phyloP scores from a whole-genome alignment of 1,140 invertebrate species.

The Melitaea cinxia region DNA sequence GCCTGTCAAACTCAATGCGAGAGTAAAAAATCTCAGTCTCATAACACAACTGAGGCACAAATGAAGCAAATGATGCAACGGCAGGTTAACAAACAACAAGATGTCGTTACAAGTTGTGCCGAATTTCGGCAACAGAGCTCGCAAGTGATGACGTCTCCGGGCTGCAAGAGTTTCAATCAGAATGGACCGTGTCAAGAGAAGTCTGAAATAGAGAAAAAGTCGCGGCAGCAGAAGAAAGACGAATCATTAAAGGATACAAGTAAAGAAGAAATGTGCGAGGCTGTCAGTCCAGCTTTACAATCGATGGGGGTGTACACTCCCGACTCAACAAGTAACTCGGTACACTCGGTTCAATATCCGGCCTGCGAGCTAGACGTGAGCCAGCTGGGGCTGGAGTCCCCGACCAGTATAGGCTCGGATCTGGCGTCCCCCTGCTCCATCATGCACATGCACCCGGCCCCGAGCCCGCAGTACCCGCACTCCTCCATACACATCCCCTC shows the following conservation, averaged over 20 bases:
- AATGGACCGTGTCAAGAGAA: constrained; percentile 70
- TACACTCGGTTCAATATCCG: constrained; percentile 90
- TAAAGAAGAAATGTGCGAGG: constrained; percentile 80
- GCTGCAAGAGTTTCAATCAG: constrained; percentile 69
- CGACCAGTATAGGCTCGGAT: constrained; percentile 92
- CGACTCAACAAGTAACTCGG: constrained; percentile 92
- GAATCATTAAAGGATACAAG: constrained; percentile 69
- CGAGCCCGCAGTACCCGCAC: constrained; percentile 83
- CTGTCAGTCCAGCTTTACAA: constrained; percentile 84
- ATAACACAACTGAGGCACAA: constrained; percentile 61
- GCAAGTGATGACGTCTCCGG: constrained; percentile 65
- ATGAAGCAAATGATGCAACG: constrained; percentile 78
- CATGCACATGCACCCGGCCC: constrained; percentile 84
- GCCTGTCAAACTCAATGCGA: constrained; percentile 79
- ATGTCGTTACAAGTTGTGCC: constrained; percentile 61
- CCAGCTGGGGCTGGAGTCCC: constrained; percentile 92
- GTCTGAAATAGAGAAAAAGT: constrained; percentile 82
- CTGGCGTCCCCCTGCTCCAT: constrained; percentile 88
- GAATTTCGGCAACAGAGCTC: constrained; percentile 71
- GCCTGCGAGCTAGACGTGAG: constrained; percentile 91
- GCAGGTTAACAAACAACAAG: constrained; percentile 64
- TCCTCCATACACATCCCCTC: constrained; percentile 84
- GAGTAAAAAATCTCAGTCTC: constrained; percentile 62
- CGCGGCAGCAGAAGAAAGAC: constrained; percentile 82
- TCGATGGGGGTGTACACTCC: constrained; percentile 92